A percentile compares a stretch with the other conserved stretches of the same genome.
Evolutionary conservation across 2,888 invertebrate species (phyloP).

Genomic region (Lithophane socia): DNA sequence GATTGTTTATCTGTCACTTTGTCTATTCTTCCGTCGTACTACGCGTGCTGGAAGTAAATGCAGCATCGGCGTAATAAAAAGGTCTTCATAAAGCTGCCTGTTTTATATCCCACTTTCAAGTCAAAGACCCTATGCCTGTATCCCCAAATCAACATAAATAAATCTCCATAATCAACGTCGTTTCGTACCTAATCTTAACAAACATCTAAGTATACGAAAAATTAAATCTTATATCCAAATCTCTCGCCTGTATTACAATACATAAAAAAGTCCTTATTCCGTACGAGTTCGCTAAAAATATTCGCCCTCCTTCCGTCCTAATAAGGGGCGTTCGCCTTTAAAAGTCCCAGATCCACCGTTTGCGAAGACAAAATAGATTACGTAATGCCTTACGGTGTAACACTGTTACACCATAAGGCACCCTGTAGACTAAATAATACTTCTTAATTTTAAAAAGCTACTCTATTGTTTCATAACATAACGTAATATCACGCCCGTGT

Average conservation of each 20-base stretch:
- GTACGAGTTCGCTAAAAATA: conserved; percentile 54
- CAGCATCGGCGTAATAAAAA: not conserved
- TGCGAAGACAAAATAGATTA: conserved; percentile 73
- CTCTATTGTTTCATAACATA: conserved; percentile 30
- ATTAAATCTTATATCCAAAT: conserved; percentile 65
- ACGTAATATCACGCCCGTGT: not conserved
- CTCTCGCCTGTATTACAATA: conserved; percentile 51
- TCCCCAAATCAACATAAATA: conserved; percentile 34
- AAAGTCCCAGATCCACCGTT: conserved; percentile 67
- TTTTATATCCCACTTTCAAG: not conserved
- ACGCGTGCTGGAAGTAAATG: too few species aligned
- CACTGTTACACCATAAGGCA: conserved; percentile 49
- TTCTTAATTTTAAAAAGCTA: conserved; percentile 39
- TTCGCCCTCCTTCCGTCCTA: conserved; percentile 57
- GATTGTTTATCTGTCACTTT: too few species aligned
- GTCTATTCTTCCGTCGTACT: too few species aligned
- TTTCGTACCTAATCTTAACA: conserved; percentile 48
- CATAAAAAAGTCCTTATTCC: conserved; percentile 58
- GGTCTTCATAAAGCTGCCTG: not conserved
- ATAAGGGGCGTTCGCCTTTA: conserved; percentile 70
- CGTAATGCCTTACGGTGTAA: conserved; percentile 41
- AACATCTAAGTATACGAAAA: conserved; percentile 55
- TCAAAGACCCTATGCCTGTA: not conserved
- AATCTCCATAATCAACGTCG: conserved; percentile 37
- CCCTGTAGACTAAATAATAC: conserved; percentile 48